phyloP scores from a whole-genome alignment of 2,888 invertebrate genomes.

The Sarcophaga carnaria region DNA sequence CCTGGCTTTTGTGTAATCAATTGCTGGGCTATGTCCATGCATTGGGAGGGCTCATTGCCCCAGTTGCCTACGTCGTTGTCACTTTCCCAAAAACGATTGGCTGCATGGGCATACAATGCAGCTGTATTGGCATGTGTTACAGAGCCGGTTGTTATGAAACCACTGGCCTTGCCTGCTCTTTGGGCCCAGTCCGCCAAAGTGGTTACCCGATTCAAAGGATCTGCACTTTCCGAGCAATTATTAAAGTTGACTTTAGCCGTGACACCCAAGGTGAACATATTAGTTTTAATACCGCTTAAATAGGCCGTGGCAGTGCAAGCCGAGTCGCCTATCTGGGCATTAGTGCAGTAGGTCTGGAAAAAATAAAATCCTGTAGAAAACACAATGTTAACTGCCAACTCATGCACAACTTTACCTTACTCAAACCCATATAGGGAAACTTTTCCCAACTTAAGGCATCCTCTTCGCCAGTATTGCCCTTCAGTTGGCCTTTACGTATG shows the following conservation, averaged over 20 bases:
- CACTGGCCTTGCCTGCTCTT: constrained; percentile 83
- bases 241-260: constrained; percentile 86
- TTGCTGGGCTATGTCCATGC: constrained; percentile 89
- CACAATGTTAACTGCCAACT: not conserved
- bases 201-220: constrained; percentile 84
- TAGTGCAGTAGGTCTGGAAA: constrained; percentile 84
- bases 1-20: constrained; percentile 87
- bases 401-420: constrained; percentile 82
- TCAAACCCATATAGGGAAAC: constrained; percentile 85
- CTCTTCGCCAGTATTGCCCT: constrained; percentile 84
- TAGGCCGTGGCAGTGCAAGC: constrained; percentile 84
- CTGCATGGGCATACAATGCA: constrained; percentile 84
- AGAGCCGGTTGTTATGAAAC: constrained; percentile 89
- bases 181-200: constrained; percentile 89
- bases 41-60: constrained; percentile 75
- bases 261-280: constrained; percentile 86
- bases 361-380: not conserved
- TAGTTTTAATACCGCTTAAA: constrained; percentile 86
- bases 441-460: constrained; percentile 84
- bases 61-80: constrained; percentile 83
- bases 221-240: constrained; percentile 85
- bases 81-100: constrained; percentile 88
- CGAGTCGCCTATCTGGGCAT: constrained; percentile 88
- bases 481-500: constrained; percentile 85
- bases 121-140: constrained; percentile 92